Evolutionary conservation across 2,113 vertebrate species (phyloP).

Genomic region (Picathartes gymnocephalus): DNA sequence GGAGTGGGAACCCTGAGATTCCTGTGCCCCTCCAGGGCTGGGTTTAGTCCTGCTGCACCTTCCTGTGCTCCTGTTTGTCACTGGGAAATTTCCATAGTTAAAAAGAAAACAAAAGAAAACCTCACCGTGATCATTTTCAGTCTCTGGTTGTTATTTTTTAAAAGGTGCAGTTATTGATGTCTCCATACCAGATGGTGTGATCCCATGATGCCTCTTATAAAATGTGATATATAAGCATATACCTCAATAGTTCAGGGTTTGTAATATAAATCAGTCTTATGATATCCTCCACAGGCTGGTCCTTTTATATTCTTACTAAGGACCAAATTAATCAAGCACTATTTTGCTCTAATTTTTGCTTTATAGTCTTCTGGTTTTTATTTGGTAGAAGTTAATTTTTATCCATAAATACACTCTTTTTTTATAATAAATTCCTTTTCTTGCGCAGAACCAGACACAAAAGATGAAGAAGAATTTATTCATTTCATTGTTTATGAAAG

Average conservation of each 20-base stretch:
- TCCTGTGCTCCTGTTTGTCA: neutral
- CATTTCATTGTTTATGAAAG: neutral
- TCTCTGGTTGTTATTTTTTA: constrained; percentile 43
- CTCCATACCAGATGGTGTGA: constrained; percentile 59
- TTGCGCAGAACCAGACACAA: neutral
- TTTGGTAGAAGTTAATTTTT: neutral
- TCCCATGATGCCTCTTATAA: constrained; percentile 56
- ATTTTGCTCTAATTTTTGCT: constrained; percentile 22
- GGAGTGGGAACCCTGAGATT: accelerated
- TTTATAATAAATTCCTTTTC: neutral
- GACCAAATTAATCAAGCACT: constrained; percentile 60
- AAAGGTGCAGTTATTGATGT: constrained; percentile 51
- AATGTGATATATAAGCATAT: constrained; percentile 65
- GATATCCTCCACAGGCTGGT: constrained; percentile 29
- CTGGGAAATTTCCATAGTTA: neutral
- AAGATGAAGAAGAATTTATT: neutral
- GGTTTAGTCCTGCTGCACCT: neutral
- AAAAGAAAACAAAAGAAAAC: constrained; percentile 9
- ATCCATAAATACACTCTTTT: neutral
- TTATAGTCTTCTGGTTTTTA: neutral
- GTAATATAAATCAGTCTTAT: constrained; percentile 53
- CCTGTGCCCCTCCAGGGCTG: neutral
- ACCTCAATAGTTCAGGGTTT: constrained; percentile 60
- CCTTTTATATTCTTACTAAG: constrained; percentile 57
- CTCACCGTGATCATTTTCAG: neutral